Evolutionary conservation across 2,888 invertebrate species (phyloP).

Genomic region (Neoascia interrupta): DNA sequence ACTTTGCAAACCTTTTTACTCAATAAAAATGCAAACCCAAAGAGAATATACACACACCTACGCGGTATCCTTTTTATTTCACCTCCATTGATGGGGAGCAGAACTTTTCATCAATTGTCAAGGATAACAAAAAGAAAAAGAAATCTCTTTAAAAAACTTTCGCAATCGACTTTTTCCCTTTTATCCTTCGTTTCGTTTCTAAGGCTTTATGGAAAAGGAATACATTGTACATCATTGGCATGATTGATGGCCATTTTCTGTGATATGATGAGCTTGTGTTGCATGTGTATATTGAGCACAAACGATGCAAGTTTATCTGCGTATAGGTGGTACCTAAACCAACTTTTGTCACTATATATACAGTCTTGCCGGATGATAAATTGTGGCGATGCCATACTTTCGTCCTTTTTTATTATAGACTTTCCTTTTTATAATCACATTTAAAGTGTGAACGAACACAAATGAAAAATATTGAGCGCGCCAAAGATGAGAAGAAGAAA

Average conservation of each 20-base stretch:
- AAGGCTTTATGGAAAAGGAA: too few relatives aligned
- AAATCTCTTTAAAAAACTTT: constrained; percentile 21
- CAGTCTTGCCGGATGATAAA: constrained; percentile 46
- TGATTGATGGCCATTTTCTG: constrained; percentile 57
- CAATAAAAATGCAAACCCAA: too few relatives aligned
- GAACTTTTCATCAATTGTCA: constrained; percentile 2
- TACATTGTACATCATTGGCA: constrained; percentile 18
- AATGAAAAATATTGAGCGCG: constrained; percentile 14
- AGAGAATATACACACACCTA: too few relatives aligned
- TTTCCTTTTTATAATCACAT: constrained; percentile 39
- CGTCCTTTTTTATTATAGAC: constrained; percentile 8
- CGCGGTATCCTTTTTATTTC: too few relatives aligned
- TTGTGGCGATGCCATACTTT: constrained; percentile 41
- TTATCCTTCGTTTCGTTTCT: too few relatives aligned
- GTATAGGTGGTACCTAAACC: too few relatives aligned
- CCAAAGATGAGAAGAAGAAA: constrained; percentile 12
- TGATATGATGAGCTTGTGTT: constrained; percentile 42
- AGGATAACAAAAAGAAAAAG: background rate
- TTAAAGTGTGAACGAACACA: constrained; percentile 28
- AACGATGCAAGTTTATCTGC: too few relatives aligned
- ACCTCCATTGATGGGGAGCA: too few relatives aligned
- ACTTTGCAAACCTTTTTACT: too few relatives aligned
- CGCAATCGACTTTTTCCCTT: constrained; percentile 32
- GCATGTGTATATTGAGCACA: constrained; percentile 42
- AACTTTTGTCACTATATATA: constrained; percentile 30